Base-by-base conservation (phyloP, 2,888 invertebrate species). In the Morinoia aosen region DNA sequence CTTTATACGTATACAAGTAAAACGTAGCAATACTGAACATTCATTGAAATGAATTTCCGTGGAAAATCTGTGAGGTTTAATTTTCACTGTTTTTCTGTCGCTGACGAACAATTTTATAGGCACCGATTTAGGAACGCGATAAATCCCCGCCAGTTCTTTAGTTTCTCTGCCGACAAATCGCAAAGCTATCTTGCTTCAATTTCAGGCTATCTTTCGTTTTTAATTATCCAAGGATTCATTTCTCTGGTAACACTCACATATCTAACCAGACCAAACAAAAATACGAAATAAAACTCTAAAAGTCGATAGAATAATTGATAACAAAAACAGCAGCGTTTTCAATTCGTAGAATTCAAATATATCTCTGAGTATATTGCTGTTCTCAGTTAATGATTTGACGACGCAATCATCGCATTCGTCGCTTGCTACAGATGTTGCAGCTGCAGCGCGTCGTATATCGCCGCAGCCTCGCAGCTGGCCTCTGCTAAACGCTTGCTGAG, bases 381-480 rank as follows among this genome's bases (percentile, higher is more conserved):
- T 19, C 25, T 76, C 76, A 76, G 25, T 76, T 76, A 76, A 76
- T 76, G 76, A 76, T 76, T 76, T 76, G 76, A 76, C 76, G 76
- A 76, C 25, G 19, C 25, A 33, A 76, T 76, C 76, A 76, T 76
- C 25, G 76, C 33, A 76, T 76, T 61, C 76, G 76, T 76, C 76
- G 76, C 76, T 76, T 10, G 76, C 76, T 76, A 76, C 76, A 76
- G 76, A 76, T 76, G 76, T 76, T 76, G 76, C 76, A 76, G 76
- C 76, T 76, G 76, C 76, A 76, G 76, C 19, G 76, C 25, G 76
- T 76, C 76, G 76, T 76, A 76, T 76, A 76, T 76, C 76, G 76
- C 76, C 25, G 76, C 76, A 76, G 76, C 76, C 76, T 25, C 76
- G 76, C 76, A 76, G 76, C 76, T 76, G 76, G 76, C 76, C 33